These are phyloP conservation scores for Smithornis capensis DNA, from an alignment of 2,113 vertebrate genomes.

Conservation along the genomic window DNA sequence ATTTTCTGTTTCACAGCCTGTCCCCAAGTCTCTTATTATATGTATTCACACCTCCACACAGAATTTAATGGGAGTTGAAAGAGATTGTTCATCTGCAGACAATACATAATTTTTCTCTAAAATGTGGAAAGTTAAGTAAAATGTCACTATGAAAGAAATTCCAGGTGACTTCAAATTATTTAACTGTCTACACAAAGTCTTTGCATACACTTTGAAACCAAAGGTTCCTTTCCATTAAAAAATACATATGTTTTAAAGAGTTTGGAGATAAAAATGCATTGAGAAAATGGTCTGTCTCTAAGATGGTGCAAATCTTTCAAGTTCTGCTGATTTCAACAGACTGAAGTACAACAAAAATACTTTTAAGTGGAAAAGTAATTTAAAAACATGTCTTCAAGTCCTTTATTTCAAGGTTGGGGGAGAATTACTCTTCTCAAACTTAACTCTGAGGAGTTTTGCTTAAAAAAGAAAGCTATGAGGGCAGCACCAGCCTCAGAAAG, in stretches of 20 bases:
- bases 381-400: not conserved
- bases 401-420: not conserved
- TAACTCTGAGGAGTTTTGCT: not conserved
- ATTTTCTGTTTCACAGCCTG: not conserved
- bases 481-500: not conserved
- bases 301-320: not conserved
- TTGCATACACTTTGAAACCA: not conserved
- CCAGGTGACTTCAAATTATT: not conserved
- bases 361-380: not conserved
- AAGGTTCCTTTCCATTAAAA: not conserved
- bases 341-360: not conserved
- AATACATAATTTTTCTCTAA: not conserved
- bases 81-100: not conserved
- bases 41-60: not conserved
- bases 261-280: not conserved
- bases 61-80: not conserved
- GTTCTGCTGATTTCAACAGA: not conserved
- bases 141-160: not conserved
- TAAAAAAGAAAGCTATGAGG: not conserved
- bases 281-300: not conserved
- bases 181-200: not conserved
- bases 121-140: not conserved
- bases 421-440: not conserved
- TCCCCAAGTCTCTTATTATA: not conserved
- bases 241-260: not conserved